Evolutionary conservation across 2,797 vertebrate genomes (phyloP).

Genomic region (Pseudopleuronectes americanus): DNA sequence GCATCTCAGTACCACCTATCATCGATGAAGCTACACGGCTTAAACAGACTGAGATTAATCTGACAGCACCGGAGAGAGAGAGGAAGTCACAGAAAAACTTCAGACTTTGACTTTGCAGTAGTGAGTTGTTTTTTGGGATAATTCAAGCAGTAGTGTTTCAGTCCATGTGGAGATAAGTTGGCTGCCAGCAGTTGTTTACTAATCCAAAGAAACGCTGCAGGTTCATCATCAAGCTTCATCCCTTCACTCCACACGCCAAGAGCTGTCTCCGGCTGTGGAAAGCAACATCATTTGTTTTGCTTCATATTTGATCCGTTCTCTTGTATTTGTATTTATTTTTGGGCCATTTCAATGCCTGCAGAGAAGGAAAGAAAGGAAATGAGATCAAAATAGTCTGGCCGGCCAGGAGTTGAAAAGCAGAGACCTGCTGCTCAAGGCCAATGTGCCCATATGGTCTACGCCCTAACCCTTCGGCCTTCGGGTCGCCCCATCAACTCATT

Average conservation of each 20-base stretch:
- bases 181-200: not conserved
- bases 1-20: slow-evolving; percentile 49
- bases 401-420: not conserved
- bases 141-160: not conserved
- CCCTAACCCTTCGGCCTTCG: not conserved
- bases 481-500: not conserved
- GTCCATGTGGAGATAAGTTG: not conserved
- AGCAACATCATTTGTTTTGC: no score
- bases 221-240: not conserved
- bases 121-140: not conserved
- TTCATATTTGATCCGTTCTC: not conserved
- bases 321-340: not conserved
- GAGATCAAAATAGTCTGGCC: no score
- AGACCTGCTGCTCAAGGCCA: no score
- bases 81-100: not conserved
- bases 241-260: no score
- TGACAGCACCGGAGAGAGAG: slow-evolving; percentile 23
- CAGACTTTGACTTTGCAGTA: not conserved
- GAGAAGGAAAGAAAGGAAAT: not conserved
- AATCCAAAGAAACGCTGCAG: not conserved
- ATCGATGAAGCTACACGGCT: slow-evolving; percentile 53
- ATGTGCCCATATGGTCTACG: not conserved
- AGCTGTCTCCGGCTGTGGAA: no score
- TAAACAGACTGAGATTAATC: slow-evolving; percentile 66
- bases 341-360: not conserved